Evolutionary conservation across 1,140 invertebrate genomes (phyloP), one percentile per base, ranked within the genome.

Genomic region (Portunus trituberculatus): DNA sequence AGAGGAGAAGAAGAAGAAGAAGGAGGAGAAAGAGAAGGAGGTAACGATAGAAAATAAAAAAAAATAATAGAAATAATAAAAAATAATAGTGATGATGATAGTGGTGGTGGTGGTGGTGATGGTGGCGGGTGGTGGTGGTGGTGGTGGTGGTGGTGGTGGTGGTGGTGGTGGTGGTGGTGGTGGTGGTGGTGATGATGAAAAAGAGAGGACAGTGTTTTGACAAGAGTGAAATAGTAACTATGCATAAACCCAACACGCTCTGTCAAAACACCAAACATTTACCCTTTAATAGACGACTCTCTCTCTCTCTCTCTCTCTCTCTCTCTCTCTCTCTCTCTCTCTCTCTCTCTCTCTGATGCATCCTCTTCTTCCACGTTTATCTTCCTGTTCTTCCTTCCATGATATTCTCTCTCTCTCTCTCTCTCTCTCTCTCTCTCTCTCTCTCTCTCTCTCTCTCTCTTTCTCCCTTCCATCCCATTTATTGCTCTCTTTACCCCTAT

Each of bases 401-500:
- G 14, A 29, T 45, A n/a, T 2, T 83, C 91, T 84, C n/a, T 82
- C 91, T 82, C 29, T 82, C 8, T 29, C 20, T 39, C 59, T 10
- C 28, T 39, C 12, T 16, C 31, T 48, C 92, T 86, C 92, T 29
- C 92, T 93, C 92, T 48, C 92, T 39, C 67, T 45, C 31, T 93
- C 82, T 4, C 67, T 59, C 52, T 59, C 52, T 59, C 52, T 59
- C 52, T 59, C 52, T 20, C 16, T 59, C 16, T 59, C 52, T 59
- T 10, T 59, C 52, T 59, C 16, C 52, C 46, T 25, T 28, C 84
- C 82, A 8, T 31, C 45, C 10, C 20, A n/a, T 88, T 28, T 76
- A 90, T 94, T 83, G 59, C 83, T 95, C 39, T 82, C 90, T 91
- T n/a, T 67, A 59, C 83, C 94, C 94, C 94, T 90, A 82, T 88